phyloP scores from a whole-genome alignment of 1,140 invertebrate genomes.

The Drosophila santomea region DNA sequence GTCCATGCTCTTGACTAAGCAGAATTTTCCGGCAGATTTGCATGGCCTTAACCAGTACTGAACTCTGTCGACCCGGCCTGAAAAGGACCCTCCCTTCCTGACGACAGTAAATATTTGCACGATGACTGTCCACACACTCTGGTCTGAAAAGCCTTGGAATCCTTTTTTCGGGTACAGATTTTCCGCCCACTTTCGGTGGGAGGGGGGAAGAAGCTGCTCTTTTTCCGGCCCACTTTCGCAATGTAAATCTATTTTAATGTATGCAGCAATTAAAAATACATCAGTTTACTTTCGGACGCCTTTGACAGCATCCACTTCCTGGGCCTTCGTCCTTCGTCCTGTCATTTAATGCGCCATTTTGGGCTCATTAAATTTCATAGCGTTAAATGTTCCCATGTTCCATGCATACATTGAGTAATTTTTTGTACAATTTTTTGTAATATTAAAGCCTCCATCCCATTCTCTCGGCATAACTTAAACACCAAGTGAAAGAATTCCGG shows the following conservation, averaged over 20 bases:
- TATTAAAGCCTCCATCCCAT: conserved; percentile 25
- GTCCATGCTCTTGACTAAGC: conserved; percentile 23
- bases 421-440: conserved; percentile 45
- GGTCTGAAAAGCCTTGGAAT: conserved; percentile 5
- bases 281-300: conserved; percentile 47
- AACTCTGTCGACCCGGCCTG: conserved; percentile 27
- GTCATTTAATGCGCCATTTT: conserved; percentile 54
- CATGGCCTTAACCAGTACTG: conserved; percentile 40
- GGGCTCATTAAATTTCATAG: conserved; percentile 72
- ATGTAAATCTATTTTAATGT: conserved; percentile 79
- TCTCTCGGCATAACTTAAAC: conserved; percentile 60
- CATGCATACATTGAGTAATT: conserved; percentile 39
- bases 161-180: conserved; percentile 23
- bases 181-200: neutral
- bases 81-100: conserved; percentile 40
- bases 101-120: conserved; percentile 63
- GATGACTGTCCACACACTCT: conserved; percentile 32
- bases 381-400: conserved; percentile 21
- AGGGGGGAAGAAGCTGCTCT: neutral
- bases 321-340: conserved; percentile 8
- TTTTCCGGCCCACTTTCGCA: conserved; percentile 38
- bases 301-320: conserved; percentile 35
- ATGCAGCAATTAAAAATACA: conserved; percentile 82
- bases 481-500: conserved; percentile 42
- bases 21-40: conserved; percentile 35